Base-by-base conservation (phyloP, 2,113 vertebrate species). In the Thamnophis sirtalis region DNA sequence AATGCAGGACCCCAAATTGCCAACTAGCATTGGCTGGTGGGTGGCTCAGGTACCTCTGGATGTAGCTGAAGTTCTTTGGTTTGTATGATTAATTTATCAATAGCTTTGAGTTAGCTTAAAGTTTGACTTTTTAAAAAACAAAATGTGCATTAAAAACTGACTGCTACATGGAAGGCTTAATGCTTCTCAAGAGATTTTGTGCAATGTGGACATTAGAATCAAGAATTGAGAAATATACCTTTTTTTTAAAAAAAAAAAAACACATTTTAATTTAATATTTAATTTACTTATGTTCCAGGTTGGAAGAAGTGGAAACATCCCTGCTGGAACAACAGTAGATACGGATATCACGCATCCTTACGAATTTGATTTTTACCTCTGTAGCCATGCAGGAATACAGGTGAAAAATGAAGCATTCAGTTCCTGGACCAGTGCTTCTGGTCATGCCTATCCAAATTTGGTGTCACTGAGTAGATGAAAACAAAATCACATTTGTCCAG, bases 331-430 rank as follows among this genome's bases (percentile, higher is more conserved):
- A 48, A 99, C 99, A 38, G 99, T 99, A 90, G 99, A 99, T 93
- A 99, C 99, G 6, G 99, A 99, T 95, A 99, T 99, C 93, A 99
- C 99, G 0, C 99, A 99, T 95, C 99, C 99, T 1, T 99, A 99
- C 60, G 99, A 99, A 97, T 99, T 99, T 97, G 99, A 99, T 97
- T 99, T 99, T 98, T 99, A 99, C 98, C 99, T 99, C 98, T 99
- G 99, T 98, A 99, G 99, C 97, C 99, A 99, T 95, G 99, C 99
- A 97, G 99, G 99, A 97, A 99, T 99, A 98, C 99, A 99, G 99
- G 99, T 99, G 97, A 48, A 87, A 17, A 88, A 90, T 33, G 38
- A 53, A 53, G 86, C 56, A 33, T 22, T 73, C 5, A 33, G 24
- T 15, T 84, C 4, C 1, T 51, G 85, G 48, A 28, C 85, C 85